Evolutionary conservation across 2,113 vertebrate genomes (phyloP).

Genomic region (Cacatua alba): DNA sequence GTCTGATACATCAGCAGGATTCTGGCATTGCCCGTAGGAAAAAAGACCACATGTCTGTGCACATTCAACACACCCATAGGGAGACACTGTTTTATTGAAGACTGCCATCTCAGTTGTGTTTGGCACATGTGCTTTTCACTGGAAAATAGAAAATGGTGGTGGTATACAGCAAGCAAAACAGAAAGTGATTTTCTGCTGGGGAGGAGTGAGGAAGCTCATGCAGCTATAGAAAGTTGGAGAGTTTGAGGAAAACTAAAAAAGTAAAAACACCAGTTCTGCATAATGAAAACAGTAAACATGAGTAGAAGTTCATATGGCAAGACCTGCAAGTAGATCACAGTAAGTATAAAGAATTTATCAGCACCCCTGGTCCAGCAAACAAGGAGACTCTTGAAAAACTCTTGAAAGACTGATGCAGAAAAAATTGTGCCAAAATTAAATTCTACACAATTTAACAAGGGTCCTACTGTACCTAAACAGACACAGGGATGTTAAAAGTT

Average conservation of each 20-base stretch:
- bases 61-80: slow-evolving; percentile 15
- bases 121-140: not conserved
- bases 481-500: not conserved
- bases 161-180: not conserved
- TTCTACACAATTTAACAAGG: not conserved
- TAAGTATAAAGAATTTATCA: not conserved
- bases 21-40: slow-evolving; percentile 49
- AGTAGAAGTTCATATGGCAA: not conserved
- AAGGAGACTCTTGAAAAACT: not conserved
- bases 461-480: not conserved
- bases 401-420: not conserved
- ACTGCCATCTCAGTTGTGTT: slow-evolving; percentile 14
- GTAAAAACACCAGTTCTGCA: not conserved
- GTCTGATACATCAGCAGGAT: slow-evolving; percentile 39
- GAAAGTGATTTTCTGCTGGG: not conserved
- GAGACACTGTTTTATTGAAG: not conserved
- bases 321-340: not conserved
- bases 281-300: not conserved
- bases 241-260: not conserved
- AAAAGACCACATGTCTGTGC: slow-evolving; percentile 38
- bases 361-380: not conserved
- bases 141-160: not conserved
- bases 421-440: not conserved
- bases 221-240: not conserved
- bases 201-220: not conserved